These are phyloP conservation scores for Pseudomyrmex flavicornis DNA, from an alignment of 1,140 invertebrate genomes.

Conservation along the genomic window DNA sequence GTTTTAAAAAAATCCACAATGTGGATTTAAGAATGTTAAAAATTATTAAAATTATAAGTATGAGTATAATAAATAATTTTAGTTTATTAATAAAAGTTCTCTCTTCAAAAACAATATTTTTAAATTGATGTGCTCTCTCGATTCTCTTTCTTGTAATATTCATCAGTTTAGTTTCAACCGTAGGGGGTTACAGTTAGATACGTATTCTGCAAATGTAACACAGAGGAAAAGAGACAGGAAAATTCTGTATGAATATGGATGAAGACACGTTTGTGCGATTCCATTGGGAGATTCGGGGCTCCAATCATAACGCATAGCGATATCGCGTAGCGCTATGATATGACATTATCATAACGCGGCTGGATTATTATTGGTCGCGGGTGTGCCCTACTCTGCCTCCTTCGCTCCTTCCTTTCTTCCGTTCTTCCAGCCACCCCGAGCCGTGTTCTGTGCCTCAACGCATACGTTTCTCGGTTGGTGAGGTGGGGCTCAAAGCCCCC, in stretches of 20 bases:
- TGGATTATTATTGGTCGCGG: slow-evolving; percentile 84
- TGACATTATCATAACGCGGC: slow-evolving; percentile 85
- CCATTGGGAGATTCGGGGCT: slow-evolving; percentile 77
- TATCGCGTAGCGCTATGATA: slow-evolving; percentile 82
- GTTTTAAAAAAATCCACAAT: too few relatives aligned
- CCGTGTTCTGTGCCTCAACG: slow-evolving; percentile 75
- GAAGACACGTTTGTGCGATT: slow-evolving; percentile 41
- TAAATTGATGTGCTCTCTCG: background rate
- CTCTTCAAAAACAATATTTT: too few relatives aligned
- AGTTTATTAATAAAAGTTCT: too few relatives aligned
- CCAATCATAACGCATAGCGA: slow-evolving; percentile 82
- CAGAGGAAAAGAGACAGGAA: slow-evolving; percentile 51
- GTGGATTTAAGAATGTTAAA: too few relatives aligned
- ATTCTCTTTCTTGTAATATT: background rate
- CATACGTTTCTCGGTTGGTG: slow-evolving; percentile 80
- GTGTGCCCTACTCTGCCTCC: slow-evolving; percentile 76
- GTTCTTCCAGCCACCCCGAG: slow-evolving; percentile 76
- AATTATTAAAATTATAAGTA: too few relatives aligned
- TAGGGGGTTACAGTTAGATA: background rate
- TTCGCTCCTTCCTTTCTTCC: slow-evolving; percentile 80
- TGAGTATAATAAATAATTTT: too few relatives aligned
- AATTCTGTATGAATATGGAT: slow-evolving; percentile 75
- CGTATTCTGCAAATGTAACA: slow-evolving; percentile 32
- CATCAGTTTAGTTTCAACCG: background rate
- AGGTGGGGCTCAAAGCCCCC: slow-evolving; percentile 77